A percentile compares a stretch with the other conserved stretches of the same genome.
phyloP scores from a whole-genome alignment of 2,888 invertebrate genomes.

The Agrotis segetum region DNA sequence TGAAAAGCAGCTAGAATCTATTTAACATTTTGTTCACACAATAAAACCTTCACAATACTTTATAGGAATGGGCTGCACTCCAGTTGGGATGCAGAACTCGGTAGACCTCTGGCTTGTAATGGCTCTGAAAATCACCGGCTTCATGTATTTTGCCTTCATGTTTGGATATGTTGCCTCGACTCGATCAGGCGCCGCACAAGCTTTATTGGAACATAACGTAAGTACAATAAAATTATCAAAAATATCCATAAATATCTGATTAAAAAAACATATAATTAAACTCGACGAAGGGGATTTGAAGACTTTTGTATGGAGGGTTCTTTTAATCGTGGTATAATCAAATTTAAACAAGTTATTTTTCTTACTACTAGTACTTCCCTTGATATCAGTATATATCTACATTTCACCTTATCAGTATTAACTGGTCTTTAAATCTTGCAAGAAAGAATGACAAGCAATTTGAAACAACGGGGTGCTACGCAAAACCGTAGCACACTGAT shows the following conservation, averaged over 20 bases:
- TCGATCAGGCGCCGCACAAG: slow-evolving; percentile 78
- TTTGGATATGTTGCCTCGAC: slow-evolving; percentile 85
- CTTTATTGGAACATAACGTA: slow-evolving; percentile 84
- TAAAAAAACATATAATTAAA: neutral
- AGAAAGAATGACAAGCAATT: neutral
- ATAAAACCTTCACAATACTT: neutral
- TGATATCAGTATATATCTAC: too few relatives aligned
- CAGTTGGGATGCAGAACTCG: slow-evolving; percentile 70
- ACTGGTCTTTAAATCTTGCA: too few relatives aligned
- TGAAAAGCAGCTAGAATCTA: too few relatives aligned
- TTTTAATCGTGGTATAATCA: too few relatives aligned
- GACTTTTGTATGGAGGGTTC: too few relatives aligned
- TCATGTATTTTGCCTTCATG: slow-evolving; percentile 86
- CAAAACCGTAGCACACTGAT: slow-evolving; percentile 2
- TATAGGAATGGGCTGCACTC: slow-evolving; percentile 83
- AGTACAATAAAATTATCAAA: slow-evolving; percentile 51
- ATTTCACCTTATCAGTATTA: too few relatives aligned
- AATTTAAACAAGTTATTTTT: too few relatives aligned
- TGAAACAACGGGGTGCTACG: neutral
- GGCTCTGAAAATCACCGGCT: slow-evolving; percentile 76
- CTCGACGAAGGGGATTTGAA: too few relatives aligned
- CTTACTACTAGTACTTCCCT: too few relatives aligned
- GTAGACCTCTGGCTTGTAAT: slow-evolving; percentile 78
- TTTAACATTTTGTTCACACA: too few relatives aligned
- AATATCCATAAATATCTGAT: neutral